Evolutionary conservation across 2,888 invertebrate genomes (phyloP).

Genomic region (Cecidostiba fungosa): DNA sequence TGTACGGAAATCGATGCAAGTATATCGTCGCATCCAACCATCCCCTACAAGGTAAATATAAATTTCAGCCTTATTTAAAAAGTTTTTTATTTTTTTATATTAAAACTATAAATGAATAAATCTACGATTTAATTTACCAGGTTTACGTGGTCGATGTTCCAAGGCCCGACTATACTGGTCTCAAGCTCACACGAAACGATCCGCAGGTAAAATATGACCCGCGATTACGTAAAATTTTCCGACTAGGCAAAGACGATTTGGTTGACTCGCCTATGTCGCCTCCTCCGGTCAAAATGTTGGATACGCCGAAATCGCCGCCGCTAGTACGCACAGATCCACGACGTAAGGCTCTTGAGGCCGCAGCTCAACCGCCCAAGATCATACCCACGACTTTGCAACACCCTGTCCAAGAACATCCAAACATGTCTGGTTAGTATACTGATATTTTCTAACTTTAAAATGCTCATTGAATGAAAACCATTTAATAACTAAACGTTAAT

Average conservation of each 20-base stretch:
- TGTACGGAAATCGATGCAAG: constrained; percentile 94
- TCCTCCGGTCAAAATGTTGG: constrained; percentile 77
- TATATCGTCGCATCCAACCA: constrained; percentile 88
- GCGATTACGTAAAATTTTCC: constrained; percentile 88
- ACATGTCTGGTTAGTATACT: constrained; percentile 46
- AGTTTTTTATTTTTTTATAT: not conserved
- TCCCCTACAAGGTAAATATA: constrained; percentile 83
- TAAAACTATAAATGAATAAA: not conserved
- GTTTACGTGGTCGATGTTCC: constrained; percentile 84
- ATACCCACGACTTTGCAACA: constrained; percentile 69
- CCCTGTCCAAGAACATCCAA: constrained; percentile 56
- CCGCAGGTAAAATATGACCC: constrained; percentile 89
- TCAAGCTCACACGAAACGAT: constrained; percentile 87
- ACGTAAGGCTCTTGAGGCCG: constrained; percentile 75
- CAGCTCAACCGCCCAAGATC: constrained; percentile 66
- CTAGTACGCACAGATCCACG: constrained; percentile 76
- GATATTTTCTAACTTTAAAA: not conserved
- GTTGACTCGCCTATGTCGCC: constrained; percentile 84
- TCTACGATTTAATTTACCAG: constrained; percentile 24
- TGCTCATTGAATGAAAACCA: not conserved
- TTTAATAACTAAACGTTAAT: not conserved
- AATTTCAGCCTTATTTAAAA: not conserved
- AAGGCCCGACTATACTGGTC: constrained; percentile 88
- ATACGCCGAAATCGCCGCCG: constrained; percentile 79
- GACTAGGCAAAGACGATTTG: constrained; percentile 84